Evolutionary conservation across 2,113 vertebrate species (phyloP).

Genomic region (Etheostoma spectabile): DNA sequence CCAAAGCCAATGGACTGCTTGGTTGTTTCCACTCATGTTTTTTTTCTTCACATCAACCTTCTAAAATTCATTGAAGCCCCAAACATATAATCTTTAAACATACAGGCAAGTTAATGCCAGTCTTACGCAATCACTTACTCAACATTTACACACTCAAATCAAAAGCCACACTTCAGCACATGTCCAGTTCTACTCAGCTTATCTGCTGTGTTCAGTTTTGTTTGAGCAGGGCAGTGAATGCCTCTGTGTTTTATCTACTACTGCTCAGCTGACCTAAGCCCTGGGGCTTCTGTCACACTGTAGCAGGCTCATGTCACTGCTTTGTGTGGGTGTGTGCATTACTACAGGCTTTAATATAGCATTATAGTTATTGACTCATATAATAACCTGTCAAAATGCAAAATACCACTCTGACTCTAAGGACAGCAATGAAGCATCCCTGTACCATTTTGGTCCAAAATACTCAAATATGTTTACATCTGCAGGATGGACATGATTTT

Average conservation of each 20-base stretch:
- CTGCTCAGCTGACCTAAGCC: conserved; percentile 54
- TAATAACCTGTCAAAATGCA: not conserved
- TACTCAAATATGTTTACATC: not conserved
- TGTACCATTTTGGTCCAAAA: not conserved
- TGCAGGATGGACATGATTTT: not conserved
- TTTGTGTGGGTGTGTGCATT: conserved; percentile 22
- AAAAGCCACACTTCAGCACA: conserved; percentile 3
- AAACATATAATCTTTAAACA: not conserved
- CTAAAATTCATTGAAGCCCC: not conserved
- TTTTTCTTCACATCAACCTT: not conserved
- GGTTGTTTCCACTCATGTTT: not conserved
- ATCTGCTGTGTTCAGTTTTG: conserved; percentile 22
- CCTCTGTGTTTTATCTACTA: conserved; percentile 24
- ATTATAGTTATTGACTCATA: not conserved
- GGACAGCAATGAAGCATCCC: not conserved
- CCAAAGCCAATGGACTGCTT: conserved; percentile 1
- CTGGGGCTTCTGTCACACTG: conserved; percentile 39
- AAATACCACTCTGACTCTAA: not conserved
- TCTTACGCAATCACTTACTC: not conserved
- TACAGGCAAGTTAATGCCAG: not conserved
- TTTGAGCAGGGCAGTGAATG: conserved; percentile 21
- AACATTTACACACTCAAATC: not conserved
- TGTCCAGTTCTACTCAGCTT: conserved; percentile 2
- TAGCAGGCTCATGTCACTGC: not conserved
- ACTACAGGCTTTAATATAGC: not conserved